Conservation (phyloP, 2,888 invertebrate genomes). For the Dasypogon diadema region DNA sequence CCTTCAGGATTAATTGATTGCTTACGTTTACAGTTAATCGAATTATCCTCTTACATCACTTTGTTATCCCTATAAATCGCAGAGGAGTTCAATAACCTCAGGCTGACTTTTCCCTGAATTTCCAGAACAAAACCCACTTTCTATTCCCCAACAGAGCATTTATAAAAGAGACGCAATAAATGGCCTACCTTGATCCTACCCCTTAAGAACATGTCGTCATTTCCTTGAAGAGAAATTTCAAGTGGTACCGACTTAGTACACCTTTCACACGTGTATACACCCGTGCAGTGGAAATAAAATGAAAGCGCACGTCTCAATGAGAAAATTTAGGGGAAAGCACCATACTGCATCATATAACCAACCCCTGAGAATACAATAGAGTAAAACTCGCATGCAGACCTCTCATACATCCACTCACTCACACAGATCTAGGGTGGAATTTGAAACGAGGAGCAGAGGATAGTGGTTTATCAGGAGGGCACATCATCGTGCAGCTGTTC, state of each 20-base stretch:
- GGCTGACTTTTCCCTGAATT: neutral
- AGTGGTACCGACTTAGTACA: neutral
- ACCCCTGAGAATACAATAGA: slow-evolving; percentile 26
- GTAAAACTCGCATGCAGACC: neutral
- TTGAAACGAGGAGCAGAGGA: neutral
- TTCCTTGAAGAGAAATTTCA: slow-evolving; percentile 31
- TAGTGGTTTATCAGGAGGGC: slow-evolving; percentile 34
- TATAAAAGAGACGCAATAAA: slow-evolving; percentile 10
- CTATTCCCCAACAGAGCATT: neutral
- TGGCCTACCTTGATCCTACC: neutral
- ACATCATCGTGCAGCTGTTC: slow-evolving; percentile 56
- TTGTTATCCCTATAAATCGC: slow-evolving; percentile 32
- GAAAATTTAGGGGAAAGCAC: neutral
- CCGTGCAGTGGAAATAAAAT: neutral
- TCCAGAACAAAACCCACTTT: neutral
- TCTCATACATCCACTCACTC: neutral
- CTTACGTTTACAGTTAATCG: slow-evolving; percentile 1
- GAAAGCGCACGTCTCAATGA: neutral
- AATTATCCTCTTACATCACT: slow-evolving; percentile 43
- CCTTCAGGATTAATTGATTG: neutral
- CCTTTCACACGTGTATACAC: slow-evolving; percentile 19
- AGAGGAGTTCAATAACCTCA: slow-evolving; percentile 38
- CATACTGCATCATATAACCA: neutral
- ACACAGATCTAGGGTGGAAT: neutral
- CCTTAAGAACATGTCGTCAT: slow-evolving; percentile 34